Base-by-base conservation (phyloP, 1,140 invertebrate species). In the Drosophila fuyamai region DNA sequence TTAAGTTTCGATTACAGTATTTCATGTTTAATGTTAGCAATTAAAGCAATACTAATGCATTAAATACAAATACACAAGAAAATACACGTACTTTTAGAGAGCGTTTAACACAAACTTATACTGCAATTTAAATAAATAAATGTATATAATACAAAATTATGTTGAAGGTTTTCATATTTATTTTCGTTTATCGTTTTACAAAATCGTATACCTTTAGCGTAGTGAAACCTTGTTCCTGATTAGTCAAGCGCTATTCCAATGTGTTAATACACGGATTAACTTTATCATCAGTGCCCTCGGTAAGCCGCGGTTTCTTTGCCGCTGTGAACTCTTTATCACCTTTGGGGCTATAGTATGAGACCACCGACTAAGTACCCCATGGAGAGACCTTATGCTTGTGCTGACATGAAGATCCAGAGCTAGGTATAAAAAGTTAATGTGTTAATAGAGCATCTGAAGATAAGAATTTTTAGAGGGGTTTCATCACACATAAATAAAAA, bases 141-240 rank as follows among this genome's bases (percentile, higher is more conserved):
- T 86, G 83, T 86, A 86, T 86, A 86, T 88, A 77, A 77, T 77
- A 77, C 75, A 77, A 70, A 76, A 55, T 12, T 5, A 56, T 29
- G 36, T 29, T 27, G 35, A 18, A 40, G 14, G 7, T 5, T 38
- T 40, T 35, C 10, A 41, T 40, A 7, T 44, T 55, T 40, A 48
- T 43, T 60, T 29, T 38, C 9, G 10, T n/a, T 5, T 10, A 29
- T 38, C 41, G n/a, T 10, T 27, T 58, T 36, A 53, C 29, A 23
- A 23, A 23, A 53, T 29, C 10, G 10, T 18, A 35, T 12, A 16
- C 4, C 14, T 12, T 9, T 12, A 38, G 8, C 1, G 29, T 8
- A 13, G 3, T n/a, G 36, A 65, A 50, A 63, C 36, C 59, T 43
- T 41, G 36, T 63, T 41, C 29, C 10, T 23, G 10, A 44, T 58